These are phyloP conservation scores for Poeciliopsis turrubarensis DNA, from an alignment of 2,113 vertebrate genomes.

Conservation along the genomic window DNA sequence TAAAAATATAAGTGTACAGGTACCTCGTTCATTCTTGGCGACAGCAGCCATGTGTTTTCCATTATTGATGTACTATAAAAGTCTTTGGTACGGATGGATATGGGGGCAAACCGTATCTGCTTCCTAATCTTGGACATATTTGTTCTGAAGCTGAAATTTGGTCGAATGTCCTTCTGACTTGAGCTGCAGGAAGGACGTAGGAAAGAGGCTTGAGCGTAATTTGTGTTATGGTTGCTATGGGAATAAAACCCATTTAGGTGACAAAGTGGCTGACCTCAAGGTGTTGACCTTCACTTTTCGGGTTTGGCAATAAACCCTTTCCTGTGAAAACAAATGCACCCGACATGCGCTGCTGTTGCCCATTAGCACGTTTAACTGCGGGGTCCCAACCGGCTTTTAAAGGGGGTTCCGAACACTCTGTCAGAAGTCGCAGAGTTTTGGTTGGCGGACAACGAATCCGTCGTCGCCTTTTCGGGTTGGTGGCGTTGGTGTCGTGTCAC, in stretches of 20 bases:
- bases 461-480: too few relatives aligned
- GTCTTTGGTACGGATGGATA: constrained; percentile 32
- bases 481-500: too few relatives aligned
- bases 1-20: constrained; percentile 20
- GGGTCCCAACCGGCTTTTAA: not conserved
- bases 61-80: constrained; percentile 57
- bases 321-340: not conserved
- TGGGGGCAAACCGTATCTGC: constrained; percentile 3
- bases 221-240: constrained; percentile 15
- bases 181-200: not conserved
- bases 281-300: not conserved
- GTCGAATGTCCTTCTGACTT: not conserved
- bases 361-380: not conserved
- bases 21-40: constrained; percentile 46
- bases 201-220: constrained; percentile 13
- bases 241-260: constrained; percentile 7
- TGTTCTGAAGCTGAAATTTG: not conserved
- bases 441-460: not conserved
- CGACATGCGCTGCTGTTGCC: not conserved
- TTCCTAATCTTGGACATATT: constrained; percentile 2
- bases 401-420: not conserved
- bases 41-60: constrained; percentile 63
- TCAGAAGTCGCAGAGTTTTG: constrained; percentile 4
- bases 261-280: not conserved
- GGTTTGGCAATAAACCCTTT: not conserved